Percentiles rank a stretch among this genome's conserved stretches.
Evolutionary conservation across 2,113 vertebrate species (phyloP).

Genomic region (Pardalotus punctatus): DNA sequence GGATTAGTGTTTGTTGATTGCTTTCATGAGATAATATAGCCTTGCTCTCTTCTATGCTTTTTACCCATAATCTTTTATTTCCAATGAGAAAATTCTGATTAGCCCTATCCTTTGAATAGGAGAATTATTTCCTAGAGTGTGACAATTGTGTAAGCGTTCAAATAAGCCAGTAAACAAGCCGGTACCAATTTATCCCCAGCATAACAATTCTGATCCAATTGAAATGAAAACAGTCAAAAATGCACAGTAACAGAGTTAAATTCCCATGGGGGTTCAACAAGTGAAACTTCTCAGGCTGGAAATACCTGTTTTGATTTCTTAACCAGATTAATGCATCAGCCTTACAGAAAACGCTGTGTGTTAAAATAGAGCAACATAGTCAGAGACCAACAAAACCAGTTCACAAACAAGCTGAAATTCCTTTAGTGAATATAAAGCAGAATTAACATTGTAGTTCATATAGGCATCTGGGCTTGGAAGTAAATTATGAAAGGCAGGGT

Average conservation of each 20-base stretch:
- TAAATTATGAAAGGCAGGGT: background rate
- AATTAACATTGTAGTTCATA: background rate
- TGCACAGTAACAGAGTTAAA: background rate
- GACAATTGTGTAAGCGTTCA: conserved; percentile 39
- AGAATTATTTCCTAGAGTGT: conserved; percentile 40
- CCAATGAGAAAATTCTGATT: conserved; percentile 42
- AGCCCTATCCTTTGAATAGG: conserved; percentile 14
- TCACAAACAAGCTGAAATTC: background rate
- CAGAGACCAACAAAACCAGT: background rate
- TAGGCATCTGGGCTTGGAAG: background rate
- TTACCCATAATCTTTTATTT: conserved; percentile 48
- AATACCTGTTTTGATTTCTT: conserved; percentile 43
- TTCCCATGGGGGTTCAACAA: background rate
- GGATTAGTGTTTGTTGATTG: conserved; percentile 55
- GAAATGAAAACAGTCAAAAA: conserved; percentile 24
- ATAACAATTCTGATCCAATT: conserved; percentile 26
- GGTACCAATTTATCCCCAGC: background rate
- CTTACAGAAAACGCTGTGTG: background rate
- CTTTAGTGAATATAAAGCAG: background rate
- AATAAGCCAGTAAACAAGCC: conserved; percentile 19
- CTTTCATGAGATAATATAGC: conserved; percentile 39
- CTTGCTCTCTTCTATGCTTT: conserved; percentile 10
- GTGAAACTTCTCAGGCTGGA: background rate
- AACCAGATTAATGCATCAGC: background rate
- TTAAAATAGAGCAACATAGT: background rate